Conservation (phyloP, 2,113 vertebrate species). For the Cichladusa arquata region DNA sequence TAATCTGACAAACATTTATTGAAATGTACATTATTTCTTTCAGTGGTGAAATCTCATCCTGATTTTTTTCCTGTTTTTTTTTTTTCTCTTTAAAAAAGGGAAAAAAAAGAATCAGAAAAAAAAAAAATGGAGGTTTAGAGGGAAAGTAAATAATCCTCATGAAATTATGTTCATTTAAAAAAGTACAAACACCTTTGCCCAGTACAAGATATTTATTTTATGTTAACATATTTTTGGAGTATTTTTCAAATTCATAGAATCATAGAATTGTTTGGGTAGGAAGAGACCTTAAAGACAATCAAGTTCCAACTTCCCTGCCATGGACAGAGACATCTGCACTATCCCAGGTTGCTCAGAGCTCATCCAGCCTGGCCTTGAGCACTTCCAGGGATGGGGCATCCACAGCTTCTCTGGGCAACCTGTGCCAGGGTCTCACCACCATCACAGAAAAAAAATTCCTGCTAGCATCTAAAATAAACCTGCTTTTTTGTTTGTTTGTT, state of each 20-base stretch:
- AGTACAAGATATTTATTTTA: not conserved
- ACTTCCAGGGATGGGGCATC: not conserved
- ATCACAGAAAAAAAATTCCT: not conserved
- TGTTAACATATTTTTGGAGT: not conserved
- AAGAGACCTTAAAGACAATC: not conserved
- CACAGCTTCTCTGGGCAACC: not conserved
- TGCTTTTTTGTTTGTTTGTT: not conserved
- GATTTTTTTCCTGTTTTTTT: not conserved
- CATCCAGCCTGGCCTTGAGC: not conserved
- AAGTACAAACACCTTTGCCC: not conserved
- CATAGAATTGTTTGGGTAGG: not conserved
- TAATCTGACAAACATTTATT: not conserved
- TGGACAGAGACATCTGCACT: not conserved
- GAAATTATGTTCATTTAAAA: not conserved
- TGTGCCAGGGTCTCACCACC: not conserved
- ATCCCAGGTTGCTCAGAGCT: not conserved
- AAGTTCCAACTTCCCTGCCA: accelerated
- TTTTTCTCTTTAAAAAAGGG: not conserved
- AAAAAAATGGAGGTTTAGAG: not conserved
- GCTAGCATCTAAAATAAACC: not conserved
- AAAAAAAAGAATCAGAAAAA: not conserved
- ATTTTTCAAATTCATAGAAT: not conserved
- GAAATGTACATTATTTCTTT: not conserved
- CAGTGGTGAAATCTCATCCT: not conserved
- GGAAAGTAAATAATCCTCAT: not conserved